phyloP scores from a whole-genome alignment of 2,888 invertebrate species.

The Aporophyla lueneburgensis region DNA sequence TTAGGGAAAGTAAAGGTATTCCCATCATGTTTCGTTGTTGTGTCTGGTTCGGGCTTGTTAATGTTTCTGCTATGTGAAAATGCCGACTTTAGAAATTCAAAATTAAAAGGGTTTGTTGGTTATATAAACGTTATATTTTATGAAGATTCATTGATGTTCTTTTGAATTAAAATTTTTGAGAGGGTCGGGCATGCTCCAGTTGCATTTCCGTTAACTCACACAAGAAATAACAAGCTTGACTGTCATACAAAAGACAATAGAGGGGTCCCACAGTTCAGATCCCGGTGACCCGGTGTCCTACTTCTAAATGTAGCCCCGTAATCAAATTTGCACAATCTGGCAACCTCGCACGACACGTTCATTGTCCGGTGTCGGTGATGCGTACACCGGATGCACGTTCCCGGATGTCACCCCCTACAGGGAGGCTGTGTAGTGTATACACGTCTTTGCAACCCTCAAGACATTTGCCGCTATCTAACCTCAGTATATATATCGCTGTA shows the following conservation, averaged over 20 bases:
- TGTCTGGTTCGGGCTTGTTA: not conserved
- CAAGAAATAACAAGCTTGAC: not conserved
- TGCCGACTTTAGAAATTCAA: not conserved
- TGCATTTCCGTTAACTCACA: not conserved
- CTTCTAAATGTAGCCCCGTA: constrained; percentile 58
- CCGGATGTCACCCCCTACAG: constrained; percentile 64
- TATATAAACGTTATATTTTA: no score
- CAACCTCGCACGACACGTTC: constrained; percentile 58
- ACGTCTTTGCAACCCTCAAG: constrained; percentile 62
- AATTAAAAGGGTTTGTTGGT: no score
- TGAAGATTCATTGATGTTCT: no score
- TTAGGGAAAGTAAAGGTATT: constrained; percentile 25
- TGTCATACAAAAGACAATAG: constrained; percentile 45
- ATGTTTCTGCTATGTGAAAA: not conserved
- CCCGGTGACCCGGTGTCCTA: constrained; percentile 51
- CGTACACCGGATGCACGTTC: constrained; percentile 66
- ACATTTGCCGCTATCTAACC: constrained; percentile 65
- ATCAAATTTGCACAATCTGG: constrained; percentile 69
- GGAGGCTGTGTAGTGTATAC: constrained; percentile 49
- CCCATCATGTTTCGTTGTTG: constrained; percentile 21
- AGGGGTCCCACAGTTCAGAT: constrained; percentile 30
- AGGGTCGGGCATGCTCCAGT: not conserved
- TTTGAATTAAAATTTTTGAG: not conserved
- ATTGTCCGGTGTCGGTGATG: constrained; percentile 68
- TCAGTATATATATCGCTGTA: constrained; percentile 43